These are phyloP conservation scores for Pristiophorus japonicus DNA, from an alignment of 2,113 vertebrate species.

Conservation along the genomic window DNA sequence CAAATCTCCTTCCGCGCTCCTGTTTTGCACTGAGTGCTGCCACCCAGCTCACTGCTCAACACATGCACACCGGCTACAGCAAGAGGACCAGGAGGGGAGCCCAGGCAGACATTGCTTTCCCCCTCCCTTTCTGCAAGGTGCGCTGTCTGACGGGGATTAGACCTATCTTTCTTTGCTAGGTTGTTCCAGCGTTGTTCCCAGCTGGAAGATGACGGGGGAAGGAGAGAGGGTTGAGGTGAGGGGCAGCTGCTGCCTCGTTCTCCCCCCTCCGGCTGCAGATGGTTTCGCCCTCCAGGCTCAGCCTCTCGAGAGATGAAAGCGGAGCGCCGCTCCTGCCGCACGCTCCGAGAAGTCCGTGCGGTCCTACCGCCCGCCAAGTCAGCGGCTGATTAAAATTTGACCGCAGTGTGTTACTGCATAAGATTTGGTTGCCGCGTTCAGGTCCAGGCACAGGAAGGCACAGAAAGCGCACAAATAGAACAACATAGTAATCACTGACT, in stretches of 20 bases:
- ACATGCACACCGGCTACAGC: not conserved
- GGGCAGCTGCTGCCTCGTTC: too few relatives aligned
- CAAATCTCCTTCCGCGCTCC: not conserved
- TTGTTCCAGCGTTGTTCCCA: not conserved
- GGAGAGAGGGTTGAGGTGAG: too few relatives aligned
- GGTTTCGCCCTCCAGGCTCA: not conserved
- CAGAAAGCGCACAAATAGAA: not conserved
- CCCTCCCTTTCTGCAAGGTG: not conserved
- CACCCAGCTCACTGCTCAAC: not conserved
- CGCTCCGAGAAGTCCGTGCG: not conserved
- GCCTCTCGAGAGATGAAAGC: not conserved
- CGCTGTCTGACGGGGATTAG: not conserved
- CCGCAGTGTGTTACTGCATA: slow-evolving; percentile 29
- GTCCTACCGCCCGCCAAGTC: not conserved
- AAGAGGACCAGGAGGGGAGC: not conserved
- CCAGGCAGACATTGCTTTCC: too few relatives aligned
- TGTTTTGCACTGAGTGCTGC: slow-evolving; percentile 9
- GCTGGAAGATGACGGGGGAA: not conserved
- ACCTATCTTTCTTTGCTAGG: too few relatives aligned
- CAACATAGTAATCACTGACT: not conserved
- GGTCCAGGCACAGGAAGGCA: not conserved
- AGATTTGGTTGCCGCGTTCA: not conserved
- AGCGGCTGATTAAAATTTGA: slow-evolving; percentile 7
- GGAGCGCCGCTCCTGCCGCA: not conserved
- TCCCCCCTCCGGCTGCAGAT: not conserved